Conservation (phyloP, 2,113 vertebrate species). For the Anas platyrhynchos region DNA sequence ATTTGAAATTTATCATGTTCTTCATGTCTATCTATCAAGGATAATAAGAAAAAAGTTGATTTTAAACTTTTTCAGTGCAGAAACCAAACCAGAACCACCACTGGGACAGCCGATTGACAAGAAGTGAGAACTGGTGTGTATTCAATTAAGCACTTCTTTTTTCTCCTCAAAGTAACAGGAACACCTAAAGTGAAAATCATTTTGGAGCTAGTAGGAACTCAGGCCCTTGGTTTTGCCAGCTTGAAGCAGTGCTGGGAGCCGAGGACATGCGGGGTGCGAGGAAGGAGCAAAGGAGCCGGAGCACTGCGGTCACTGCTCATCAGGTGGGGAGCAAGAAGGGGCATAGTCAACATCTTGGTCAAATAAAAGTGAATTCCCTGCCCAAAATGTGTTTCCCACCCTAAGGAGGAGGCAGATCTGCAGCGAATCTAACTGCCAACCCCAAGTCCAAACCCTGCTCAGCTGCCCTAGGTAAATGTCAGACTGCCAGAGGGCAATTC, state of each 20-base stretch:
- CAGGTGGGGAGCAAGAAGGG: not conserved
- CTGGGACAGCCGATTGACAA: not conserved
- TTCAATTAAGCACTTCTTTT: not conserved
- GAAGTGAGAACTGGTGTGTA: rapidly evolving
- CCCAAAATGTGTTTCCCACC: not conserved
- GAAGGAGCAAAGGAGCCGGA: not conserved
- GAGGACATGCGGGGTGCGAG: rapidly evolving
- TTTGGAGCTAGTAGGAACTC: not conserved
- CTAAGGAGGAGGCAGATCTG: rapidly evolving
- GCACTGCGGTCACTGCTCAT: rapidly evolving
- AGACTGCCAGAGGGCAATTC: not conserved
- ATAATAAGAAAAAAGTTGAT: not conserved
- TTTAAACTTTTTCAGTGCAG: not conserved
- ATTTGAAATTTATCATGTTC: not conserved
- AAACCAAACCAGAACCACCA: not conserved
- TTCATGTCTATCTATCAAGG: not conserved
- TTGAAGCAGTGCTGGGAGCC: not conserved
- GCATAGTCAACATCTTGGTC: too few species aligned
- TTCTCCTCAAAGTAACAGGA: not conserved
- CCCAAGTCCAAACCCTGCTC: not conserved
- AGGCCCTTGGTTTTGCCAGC: not conserved
- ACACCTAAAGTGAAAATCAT: not conserved
- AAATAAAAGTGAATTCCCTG: not conserved
- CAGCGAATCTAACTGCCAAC: not conserved
- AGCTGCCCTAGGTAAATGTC: not conserved